Percentiles rank a stretch among this genome's conserved stretches.
Conservation (phyloP, 92 coral and sea anemone genomes). For the Nematostella vectensis region DNA sequence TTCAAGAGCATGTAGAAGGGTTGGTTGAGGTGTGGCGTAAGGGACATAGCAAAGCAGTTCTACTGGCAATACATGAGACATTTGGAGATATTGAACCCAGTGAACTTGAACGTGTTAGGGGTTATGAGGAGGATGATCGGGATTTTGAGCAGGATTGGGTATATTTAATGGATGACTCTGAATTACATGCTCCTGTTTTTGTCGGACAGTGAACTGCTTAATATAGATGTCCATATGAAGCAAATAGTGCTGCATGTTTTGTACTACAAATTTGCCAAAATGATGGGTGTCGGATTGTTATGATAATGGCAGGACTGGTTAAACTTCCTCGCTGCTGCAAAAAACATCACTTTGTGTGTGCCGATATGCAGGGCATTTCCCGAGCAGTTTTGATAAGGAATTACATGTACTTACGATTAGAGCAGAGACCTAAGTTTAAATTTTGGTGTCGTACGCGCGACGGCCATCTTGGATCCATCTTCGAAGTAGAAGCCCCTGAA, state of each 20-base stretch:
- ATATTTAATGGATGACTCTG: background rate
- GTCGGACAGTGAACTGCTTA: slow-evolving; percentile 22
- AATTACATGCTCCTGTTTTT: slow-evolving; percentile 1
- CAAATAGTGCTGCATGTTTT: slow-evolving; percentile 29
- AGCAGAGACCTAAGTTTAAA: no score
- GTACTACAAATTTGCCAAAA: slow-evolving; percentile 6
- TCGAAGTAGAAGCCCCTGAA: no score
- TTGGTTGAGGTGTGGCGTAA: slow-evolving; percentile 41
- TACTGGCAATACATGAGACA: slow-evolving; percentile 11
- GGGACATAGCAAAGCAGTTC: slow-evolving; percentile 19
- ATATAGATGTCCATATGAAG: slow-evolving; percentile 30
- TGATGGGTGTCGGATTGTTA: no score
- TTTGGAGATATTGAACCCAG: slow-evolving; percentile 18
- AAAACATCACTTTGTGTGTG: no score
- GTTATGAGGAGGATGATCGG: slow-evolving; percentile 12
- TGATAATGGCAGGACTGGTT: no score
- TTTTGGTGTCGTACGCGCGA: no score
- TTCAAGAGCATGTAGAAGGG: slow-evolving; percentile 13
- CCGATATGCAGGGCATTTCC: no score
- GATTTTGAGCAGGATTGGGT: slow-evolving; percentile 29
- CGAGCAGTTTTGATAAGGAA: no score
- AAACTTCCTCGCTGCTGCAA: no score
- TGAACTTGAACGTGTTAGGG: slow-evolving; percentile 8
- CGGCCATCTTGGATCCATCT: no score
- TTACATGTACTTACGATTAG: no score